phyloP scores from a whole-genome alignment of 2,113 vertebrate genomes.

The Plecotus auritus region DNA sequence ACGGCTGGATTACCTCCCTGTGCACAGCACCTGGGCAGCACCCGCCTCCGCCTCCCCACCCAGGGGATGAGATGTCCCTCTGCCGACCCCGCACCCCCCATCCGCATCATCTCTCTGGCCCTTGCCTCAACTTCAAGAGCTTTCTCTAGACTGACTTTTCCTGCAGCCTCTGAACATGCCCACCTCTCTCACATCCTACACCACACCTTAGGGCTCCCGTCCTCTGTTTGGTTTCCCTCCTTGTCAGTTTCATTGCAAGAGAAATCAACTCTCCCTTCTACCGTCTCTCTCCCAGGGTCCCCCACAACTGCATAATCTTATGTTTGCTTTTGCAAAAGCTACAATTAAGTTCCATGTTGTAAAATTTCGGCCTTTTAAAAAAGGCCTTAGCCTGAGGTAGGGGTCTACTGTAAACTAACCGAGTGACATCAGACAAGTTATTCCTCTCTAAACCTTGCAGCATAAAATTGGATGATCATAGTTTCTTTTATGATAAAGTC shows the following conservation, averaged over 20 bases:
- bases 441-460: neutral
- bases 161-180: neutral
- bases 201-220: neutral
- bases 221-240: neutral
- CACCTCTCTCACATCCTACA: neutral
- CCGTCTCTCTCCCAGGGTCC: neutral
- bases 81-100: accelerated
- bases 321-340: conserved; percentile 2
- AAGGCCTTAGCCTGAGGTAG: neutral
- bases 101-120: neutral
- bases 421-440: neutral
- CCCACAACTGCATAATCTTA: neutral
- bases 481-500: neutral
- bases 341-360: neutral
- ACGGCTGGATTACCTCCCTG: too few relatives aligned
- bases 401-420: neutral
- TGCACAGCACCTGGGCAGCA: too few relatives aligned
- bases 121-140: neutral
- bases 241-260: neutral
- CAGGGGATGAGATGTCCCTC: too few relatives aligned
- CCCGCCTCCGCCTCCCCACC: neutral
- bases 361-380: neutral
- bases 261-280: neutral
- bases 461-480: neutral
- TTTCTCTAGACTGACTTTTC: neutral